Evolutionary conservation across 2,888 invertebrate genomes (phyloP).

Genomic region (Yponomeuta cagnagella): DNA sequence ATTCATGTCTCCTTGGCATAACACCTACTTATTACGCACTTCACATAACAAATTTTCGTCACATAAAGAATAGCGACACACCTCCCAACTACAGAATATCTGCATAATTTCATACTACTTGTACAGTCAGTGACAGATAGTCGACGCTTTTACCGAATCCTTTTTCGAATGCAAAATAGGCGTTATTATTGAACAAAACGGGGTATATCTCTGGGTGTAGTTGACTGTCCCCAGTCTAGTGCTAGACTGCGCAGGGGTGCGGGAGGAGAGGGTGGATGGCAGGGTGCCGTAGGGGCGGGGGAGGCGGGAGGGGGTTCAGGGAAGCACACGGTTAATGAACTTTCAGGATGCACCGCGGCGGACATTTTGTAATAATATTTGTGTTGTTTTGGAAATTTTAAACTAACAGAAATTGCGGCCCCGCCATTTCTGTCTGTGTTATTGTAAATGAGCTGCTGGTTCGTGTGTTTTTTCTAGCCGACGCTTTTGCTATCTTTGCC

Average conservation of each 20-base stretch:
- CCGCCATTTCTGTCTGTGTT: constrained; percentile 15
- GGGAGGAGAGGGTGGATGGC: constrained; percentile 1
- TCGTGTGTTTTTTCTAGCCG: constrained; percentile 2
- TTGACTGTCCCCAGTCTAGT: neutral
- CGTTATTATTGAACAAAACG: too few species aligned
- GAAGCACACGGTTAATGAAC: constrained; percentile 56
- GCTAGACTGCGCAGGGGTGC: neutral
- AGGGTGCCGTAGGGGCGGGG: neutral
- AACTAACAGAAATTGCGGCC: constrained; percentile 2
- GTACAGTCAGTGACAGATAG: neutral
- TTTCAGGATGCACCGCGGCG: constrained; percentile 51
- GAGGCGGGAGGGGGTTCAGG: constrained; percentile 21
- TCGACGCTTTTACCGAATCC: too few species aligned
- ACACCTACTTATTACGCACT: neutral
- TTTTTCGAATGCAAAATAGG: too few species aligned
- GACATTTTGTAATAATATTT: constrained; percentile 57
- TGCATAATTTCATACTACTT: constrained; percentile 10
- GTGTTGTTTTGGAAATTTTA: constrained; percentile 35
- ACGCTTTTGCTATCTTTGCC: neutral
- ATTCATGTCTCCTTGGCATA: neutral
- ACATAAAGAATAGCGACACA: neutral
- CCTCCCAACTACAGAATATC: neutral
- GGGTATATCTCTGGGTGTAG: too few species aligned
- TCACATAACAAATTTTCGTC: neutral
- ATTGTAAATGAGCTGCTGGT: constrained; percentile 2